These are phyloP conservation scores for Drosophila trapezifrons DNA, from an alignment of 1,140 invertebrate genomes.

Conservation along the genomic window DNA sequence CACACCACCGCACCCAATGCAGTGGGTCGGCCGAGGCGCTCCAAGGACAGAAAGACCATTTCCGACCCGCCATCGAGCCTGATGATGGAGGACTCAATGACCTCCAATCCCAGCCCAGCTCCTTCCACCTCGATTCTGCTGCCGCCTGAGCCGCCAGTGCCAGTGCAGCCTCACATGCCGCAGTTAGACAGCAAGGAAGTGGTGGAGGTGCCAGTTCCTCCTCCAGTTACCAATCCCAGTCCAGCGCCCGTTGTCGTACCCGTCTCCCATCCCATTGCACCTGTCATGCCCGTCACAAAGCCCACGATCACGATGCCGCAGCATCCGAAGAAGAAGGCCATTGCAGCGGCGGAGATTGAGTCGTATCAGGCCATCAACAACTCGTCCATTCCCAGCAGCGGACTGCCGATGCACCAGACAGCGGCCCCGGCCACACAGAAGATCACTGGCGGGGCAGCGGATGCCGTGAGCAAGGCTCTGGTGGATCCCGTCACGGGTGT, in stretches of 20 bases:
- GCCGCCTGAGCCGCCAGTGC: constrained; percentile 4
- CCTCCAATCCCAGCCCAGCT: constrained; percentile 8
- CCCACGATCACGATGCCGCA: constrained; percentile 67
- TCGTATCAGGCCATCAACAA: constrained; percentile 68
- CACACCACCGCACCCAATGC: constrained; percentile 85
- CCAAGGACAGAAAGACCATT: constrained; percentile 86
- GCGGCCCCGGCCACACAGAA: constrained; percentile 77
- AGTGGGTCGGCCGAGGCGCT: constrained; percentile 85
- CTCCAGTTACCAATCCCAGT: not conserved
- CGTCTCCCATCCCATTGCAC: constrained; percentile 3
- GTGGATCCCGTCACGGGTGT: constrained; percentile 92
- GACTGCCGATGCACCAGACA: constrained; percentile 71
- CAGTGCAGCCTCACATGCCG: constrained; percentile 35
- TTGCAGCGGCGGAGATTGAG: constrained; percentile 79
- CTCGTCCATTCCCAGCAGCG: constrained; percentile 57
- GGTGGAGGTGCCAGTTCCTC: not conserved
- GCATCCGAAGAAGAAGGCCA: constrained; percentile 81
- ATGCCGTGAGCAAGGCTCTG: constrained; percentile 83
- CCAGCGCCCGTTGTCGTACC: constrained; percentile 19
- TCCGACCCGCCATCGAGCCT: constrained; percentile 86
- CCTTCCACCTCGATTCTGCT: not conserved
- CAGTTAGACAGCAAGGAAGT: constrained; percentile 44
- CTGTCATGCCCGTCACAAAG: constrained; percentile 32
- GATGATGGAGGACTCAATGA: constrained; percentile 85
- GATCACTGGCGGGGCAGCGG: constrained; percentile 75